These are phyloP conservation scores for Sussaba pulchella DNA, from an alignment of 2,888 invertebrate genomes.

Conservation along the genomic window DNA sequence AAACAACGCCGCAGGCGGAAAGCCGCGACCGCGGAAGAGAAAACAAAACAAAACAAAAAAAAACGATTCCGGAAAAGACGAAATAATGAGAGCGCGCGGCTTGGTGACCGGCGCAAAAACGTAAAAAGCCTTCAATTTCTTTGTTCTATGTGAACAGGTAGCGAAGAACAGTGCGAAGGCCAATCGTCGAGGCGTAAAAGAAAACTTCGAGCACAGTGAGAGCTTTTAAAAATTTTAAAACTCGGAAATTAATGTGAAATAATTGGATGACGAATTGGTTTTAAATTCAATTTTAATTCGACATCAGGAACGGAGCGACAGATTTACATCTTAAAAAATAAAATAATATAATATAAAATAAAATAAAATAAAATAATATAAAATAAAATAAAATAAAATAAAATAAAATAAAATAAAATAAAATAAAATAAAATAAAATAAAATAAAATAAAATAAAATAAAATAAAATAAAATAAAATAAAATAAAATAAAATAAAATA, in stretches of 20 bases:
- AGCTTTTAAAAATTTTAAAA: background rate
- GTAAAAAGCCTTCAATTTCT: background rate
- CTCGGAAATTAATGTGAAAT: conserved; percentile 16
- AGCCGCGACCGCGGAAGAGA: too few relatives aligned
- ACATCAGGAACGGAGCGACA: too few relatives aligned
- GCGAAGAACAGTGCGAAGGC: conserved; percentile 23
- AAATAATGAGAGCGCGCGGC: conserved; percentile 11
- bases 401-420: too few relatives aligned
- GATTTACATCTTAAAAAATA: too few relatives aligned
- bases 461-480: too few relatives aligned
- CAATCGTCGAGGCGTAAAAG: conserved; percentile 47
- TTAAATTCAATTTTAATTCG: background rate
- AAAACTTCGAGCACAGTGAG: background rate
- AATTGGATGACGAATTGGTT: conserved; percentile 7
- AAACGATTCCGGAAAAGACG: background rate
- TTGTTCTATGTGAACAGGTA: conserved; percentile 10
- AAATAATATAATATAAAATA: too few relatives aligned
- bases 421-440: too few relatives aligned
- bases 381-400: too few relatives aligned
- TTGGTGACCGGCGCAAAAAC: background rate
- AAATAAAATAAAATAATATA: too few relatives aligned
- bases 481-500: too few relatives aligned
- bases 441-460: too few relatives aligned
- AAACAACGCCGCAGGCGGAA: background rate
- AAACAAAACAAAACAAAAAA: too few relatives aligned